Conservation (phyloP, 2,113 vertebrate genomes). For the Orthonyx spaldingii region DNA sequence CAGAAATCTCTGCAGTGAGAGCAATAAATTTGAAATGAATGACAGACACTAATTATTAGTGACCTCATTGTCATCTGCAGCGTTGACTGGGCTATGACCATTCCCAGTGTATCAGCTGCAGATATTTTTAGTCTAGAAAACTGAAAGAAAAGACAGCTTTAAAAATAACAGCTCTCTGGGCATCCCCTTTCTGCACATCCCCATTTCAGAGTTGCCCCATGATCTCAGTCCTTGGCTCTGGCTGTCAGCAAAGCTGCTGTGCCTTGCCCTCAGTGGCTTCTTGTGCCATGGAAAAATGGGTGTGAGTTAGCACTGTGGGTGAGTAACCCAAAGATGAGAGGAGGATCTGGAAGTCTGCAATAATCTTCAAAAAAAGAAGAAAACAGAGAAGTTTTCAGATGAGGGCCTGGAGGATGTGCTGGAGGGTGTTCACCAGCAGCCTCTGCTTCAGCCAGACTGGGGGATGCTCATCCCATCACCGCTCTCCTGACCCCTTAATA, state of each 20-base stretch:
- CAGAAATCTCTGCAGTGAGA: constrained; percentile 29
- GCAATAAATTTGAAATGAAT: constrained; percentile 7
- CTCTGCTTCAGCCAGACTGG: not conserved
- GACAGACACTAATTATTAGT: constrained; percentile 46
- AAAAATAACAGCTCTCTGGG: not conserved
- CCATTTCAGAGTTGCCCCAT: not conserved
- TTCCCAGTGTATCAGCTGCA: not conserved
- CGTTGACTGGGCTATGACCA: not conserved
- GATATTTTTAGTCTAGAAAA: not conserved
- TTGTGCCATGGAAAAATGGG: not conserved
- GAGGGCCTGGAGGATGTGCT: not conserved
- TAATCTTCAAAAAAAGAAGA: not conserved
- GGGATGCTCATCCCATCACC: not conserved
- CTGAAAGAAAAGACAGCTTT: not conserved
- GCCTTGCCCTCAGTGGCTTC: not conserved
- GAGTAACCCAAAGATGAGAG: not conserved
- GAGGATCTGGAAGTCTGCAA: not conserved
- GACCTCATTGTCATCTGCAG: constrained; percentile 43
- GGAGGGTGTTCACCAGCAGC: not conserved
- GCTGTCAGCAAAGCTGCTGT: not conserved
- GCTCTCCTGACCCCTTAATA: not conserved
- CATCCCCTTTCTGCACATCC: not conserved
- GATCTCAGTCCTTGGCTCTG: not conserved
- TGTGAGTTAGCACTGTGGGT: not conserved
- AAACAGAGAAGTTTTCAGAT: not conserved